Conservation (phyloP, 2,888 invertebrate genomes). For the Hybos culiciformis region DNA sequence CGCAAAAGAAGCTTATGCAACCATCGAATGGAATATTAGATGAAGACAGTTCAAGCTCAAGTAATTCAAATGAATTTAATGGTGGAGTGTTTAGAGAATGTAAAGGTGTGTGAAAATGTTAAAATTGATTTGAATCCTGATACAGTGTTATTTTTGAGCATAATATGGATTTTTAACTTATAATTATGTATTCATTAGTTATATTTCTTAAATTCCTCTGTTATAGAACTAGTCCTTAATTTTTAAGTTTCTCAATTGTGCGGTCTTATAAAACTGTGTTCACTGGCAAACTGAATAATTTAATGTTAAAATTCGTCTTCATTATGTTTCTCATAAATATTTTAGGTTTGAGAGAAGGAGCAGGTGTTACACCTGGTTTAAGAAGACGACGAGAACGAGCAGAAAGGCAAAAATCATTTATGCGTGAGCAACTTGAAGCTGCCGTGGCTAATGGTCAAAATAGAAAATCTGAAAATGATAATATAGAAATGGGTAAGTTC, state of each 20-base stretch:
- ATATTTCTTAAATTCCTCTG: constrained; percentile 14
- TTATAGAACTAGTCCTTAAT: constrained; percentile 14
- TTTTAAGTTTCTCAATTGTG: no score
- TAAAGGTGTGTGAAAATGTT: constrained; percentile 21
- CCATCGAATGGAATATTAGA: constrained; percentile 28
- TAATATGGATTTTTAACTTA: neutral
- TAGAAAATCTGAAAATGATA: constrained; percentile 26
- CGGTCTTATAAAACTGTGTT: no score
- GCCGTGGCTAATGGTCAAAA: constrained; percentile 17
- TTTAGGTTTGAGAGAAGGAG: constrained; percentile 35
- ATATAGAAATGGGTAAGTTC: constrained; percentile 28
- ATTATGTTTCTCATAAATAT: neutral
- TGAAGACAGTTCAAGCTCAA: constrained; percentile 42
- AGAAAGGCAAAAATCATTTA: constrained; percentile 71
- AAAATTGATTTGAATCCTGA: neutral
- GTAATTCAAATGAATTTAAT: constrained; percentile 32
- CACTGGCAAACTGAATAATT: no score
- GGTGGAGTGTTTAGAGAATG: constrained; percentile 28
- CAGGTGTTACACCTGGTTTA: constrained; percentile 68
- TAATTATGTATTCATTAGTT: neutral
- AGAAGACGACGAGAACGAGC: constrained; percentile 68
- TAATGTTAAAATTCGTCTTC: neutral
- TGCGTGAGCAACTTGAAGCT: constrained; percentile 69
- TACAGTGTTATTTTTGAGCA: neutral
- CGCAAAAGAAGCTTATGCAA: constrained; percentile 25